A percentile compares a stretch with the other conserved stretches of the same genome.
phyloP scores from a whole-genome alignment of 2,797 vertebrate genomes.

The Schizopygopsis pylzovi region DNA sequence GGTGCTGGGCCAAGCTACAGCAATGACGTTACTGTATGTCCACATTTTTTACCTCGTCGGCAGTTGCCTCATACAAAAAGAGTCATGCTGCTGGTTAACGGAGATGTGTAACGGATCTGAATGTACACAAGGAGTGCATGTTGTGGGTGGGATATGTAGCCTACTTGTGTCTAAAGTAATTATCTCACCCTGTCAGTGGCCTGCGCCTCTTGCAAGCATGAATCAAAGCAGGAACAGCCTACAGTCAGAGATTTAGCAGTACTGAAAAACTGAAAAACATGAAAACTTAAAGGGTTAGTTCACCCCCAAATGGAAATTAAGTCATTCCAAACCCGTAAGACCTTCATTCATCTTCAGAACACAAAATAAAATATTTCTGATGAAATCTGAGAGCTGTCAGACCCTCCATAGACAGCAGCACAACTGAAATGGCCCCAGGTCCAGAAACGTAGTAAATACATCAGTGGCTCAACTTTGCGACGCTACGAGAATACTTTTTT shows the following conservation, averaged over 20 bases:
- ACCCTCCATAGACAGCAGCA: no score
- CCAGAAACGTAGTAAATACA: no score
- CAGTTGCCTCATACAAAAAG: slow-evolving; percentile 13
- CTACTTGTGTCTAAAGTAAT: slow-evolving; percentile 44
- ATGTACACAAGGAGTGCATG: slow-evolving; percentile 1
- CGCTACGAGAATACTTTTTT: no score
- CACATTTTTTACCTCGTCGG: neutral
- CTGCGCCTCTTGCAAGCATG: neutral
- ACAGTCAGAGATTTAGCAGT: slow-evolving; percentile 1
- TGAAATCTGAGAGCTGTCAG: no score
- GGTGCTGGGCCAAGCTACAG: slow-evolving; percentile 22
- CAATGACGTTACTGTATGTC: neutral
- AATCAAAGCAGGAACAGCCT: neutral
- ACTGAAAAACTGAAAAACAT: neutral
- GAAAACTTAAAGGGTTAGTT: neutral
- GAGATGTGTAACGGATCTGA: neutral
- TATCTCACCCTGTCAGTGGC: slow-evolving; percentile 17
- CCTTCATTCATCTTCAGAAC: no score
- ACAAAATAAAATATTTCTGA: no score
- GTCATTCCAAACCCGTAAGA: no score
- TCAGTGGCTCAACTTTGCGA: no score
- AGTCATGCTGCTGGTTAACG: neutral
- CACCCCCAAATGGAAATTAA: no score
- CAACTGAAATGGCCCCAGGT: no score
- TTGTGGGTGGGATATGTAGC: slow-evolving; percentile 6